Evolutionary conservation across 2,888 invertebrate genomes (phyloP).

Genomic region (Calliscelio sp.): DNA sequence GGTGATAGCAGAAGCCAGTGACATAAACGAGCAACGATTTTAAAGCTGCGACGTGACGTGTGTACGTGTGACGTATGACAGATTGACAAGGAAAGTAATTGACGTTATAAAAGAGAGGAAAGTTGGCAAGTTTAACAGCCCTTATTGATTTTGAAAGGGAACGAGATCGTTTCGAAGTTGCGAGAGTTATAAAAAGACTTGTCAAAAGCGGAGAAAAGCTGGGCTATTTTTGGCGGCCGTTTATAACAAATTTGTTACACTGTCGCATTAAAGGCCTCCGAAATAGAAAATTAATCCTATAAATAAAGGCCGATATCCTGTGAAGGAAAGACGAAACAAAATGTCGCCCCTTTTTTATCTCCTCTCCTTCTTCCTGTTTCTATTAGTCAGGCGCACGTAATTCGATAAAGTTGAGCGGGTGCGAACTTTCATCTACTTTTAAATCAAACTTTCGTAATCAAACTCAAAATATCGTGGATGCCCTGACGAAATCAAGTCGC

Average conservation of each 20-base stretch:
- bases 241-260: conserved; percentile 1
- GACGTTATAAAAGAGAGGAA: conserved; percentile 62
- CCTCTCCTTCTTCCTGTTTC: conserved; percentile 4
- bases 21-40: conserved; percentile 40
- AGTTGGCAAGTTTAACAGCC: conserved; percentile 45
- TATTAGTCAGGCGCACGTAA: conserved; percentile 19
- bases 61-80: conserved; percentile 49
- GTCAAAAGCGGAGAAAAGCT: not conserved
- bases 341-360: no score
- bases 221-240: not conserved
- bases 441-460: conserved; percentile 61
- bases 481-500: conserved; percentile 56
- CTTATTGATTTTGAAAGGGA: conserved; percentile 55
- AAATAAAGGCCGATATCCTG: not conserved
- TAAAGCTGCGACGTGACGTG: conserved; percentile 42
- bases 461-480: conserved; percentile 60
- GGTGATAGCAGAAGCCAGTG: conserved; percentile 10
- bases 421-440: conserved; percentile 59
- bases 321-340: not conserved
- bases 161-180: conserved; percentile 25
- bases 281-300: conserved; percentile 14
- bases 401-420: conserved; percentile 30
- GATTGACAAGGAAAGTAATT: conserved; percentile 63
- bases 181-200: conserved; percentile 49
- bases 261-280: not conserved